Evolutionary conservation across 1,140 invertebrate species (phyloP).

Genomic region (Drosophila nasuta): DNA sequence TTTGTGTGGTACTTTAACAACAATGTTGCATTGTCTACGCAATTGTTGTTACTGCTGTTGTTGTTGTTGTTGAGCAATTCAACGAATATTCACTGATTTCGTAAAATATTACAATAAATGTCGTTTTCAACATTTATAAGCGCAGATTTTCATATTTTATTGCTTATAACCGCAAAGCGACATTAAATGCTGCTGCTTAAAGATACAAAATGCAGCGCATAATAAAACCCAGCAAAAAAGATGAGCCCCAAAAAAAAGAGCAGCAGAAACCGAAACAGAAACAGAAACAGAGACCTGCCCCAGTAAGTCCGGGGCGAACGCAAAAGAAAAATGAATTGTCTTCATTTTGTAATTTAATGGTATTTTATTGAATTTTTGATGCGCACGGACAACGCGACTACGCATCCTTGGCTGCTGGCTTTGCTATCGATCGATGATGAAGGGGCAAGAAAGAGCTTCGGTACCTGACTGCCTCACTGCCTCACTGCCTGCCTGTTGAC

Average conservation of each 20-base stretch:
- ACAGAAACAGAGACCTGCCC: conserved; percentile 23
- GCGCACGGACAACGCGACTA: conserved; percentile 61
- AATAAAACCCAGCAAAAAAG: conserved; percentile 21
- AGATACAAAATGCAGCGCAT: conserved; percentile 66
- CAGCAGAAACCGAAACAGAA: too few species aligned
- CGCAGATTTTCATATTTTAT: conserved; percentile 80
- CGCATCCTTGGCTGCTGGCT: conserved; percentile 65
- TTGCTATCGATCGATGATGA: conserved; percentile 1
- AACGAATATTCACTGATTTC: conserved; percentile 76
- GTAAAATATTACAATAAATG: conserved; percentile 82
- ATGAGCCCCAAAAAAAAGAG: conserved; percentile 22
- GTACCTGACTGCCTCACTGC: conserved; percentile 26
- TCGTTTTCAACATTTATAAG: conserved; percentile 69
- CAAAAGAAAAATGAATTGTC: conserved; percentile 74
- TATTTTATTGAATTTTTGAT: conserved; percentile 84
- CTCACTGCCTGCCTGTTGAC: conserved; percentile 60
- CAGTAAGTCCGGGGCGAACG: conserved; percentile 17
- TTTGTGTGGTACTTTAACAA: conserved; percentile 11
- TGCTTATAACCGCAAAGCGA: conserved; percentile 79
- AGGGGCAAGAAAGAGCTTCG: neutral
- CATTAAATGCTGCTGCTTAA: conserved; percentile 79
- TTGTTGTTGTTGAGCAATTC: conserved; percentile 30
- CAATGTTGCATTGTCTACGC: conserved; percentile 48
- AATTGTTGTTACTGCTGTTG: conserved; percentile 25
- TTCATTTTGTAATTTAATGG: conserved; percentile 84